Evolutionary conservation across 2,113 vertebrate species (phyloP).

Genomic region (Arenaria interpres): DNA sequence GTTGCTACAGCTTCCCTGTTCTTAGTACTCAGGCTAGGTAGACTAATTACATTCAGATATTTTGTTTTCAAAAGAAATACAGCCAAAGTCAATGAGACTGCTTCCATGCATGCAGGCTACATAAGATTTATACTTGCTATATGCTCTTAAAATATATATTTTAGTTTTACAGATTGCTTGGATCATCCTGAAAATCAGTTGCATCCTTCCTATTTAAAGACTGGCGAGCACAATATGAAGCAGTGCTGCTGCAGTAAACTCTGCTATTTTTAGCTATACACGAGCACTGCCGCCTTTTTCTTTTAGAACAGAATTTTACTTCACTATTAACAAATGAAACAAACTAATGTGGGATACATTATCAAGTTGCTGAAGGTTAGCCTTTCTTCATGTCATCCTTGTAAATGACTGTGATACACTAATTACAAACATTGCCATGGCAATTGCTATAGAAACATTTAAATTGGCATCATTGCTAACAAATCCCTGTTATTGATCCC

Average conservation of each 20-base stretch:
- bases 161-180: background rate
- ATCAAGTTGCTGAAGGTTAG: constrained; percentile 33
- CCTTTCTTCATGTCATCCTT: background rate
- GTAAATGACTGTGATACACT: constrained; percentile 18
- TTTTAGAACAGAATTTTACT: background rate
- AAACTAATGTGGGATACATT: constrained; percentile 12
- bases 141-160: background rate
- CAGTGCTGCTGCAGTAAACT: background rate
- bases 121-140: background rate
- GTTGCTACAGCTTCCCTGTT: background rate
- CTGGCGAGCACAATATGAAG: background rate
- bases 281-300: background rate
- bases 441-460: constrained; percentile 72
- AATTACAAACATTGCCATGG: constrained; percentile 73
- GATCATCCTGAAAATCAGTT: background rate
- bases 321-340: constrained; percentile 28
- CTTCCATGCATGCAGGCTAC: background rate
- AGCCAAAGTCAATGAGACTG: background rate
- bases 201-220: background rate
- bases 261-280: constrained; percentile 10
- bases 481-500: constrained; percentile 57
- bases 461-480: constrained; percentile 57
- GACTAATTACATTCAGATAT: background rate
- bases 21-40: background rate
- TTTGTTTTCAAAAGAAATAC: background rate